Conservation (phyloP, 2,113 vertebrate species). For the Ammodytes marinus region DNA sequence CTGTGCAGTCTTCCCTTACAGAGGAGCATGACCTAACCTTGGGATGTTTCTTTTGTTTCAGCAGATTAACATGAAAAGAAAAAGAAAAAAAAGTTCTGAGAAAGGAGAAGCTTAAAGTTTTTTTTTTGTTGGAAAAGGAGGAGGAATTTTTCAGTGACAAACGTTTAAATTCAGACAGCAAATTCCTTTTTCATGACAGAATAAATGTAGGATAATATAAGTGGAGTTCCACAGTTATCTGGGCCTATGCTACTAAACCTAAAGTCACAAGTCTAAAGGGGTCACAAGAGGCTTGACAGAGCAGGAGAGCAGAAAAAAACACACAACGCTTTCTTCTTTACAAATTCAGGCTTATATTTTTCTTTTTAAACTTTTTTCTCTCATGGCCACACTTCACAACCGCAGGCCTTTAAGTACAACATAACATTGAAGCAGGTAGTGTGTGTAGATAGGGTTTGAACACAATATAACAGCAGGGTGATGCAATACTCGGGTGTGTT, state of each 20-base stretch:
- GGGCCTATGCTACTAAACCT: neutral
- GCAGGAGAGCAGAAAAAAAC: neutral
- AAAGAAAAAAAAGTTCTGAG: neutral
- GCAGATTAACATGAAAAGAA: neutral
- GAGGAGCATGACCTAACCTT: neutral
- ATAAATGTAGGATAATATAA: neutral
- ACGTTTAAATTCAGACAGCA: neutral
- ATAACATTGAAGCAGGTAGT: conserved; percentile 11
- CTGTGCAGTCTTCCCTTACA: neutral
- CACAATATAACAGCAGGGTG: neutral
- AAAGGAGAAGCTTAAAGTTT: neutral
- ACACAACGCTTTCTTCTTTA: neutral
- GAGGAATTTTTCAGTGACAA: neutral
- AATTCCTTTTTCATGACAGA: neutral
- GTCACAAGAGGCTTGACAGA: neutral
- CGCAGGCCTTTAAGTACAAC: neutral
- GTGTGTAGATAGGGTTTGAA: conserved; percentile 9
- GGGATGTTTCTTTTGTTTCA: neutral
- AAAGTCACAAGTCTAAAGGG: neutral
- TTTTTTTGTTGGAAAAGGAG: neutral
- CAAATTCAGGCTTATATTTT: neutral
- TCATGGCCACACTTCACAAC: neutral
- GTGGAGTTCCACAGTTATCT: neutral
- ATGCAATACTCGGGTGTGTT: conserved; percentile 5
- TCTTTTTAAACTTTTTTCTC: neutral